phyloP scores from a whole-genome alignment of 2,888 invertebrate genomes.

The Muscina levida region DNA sequence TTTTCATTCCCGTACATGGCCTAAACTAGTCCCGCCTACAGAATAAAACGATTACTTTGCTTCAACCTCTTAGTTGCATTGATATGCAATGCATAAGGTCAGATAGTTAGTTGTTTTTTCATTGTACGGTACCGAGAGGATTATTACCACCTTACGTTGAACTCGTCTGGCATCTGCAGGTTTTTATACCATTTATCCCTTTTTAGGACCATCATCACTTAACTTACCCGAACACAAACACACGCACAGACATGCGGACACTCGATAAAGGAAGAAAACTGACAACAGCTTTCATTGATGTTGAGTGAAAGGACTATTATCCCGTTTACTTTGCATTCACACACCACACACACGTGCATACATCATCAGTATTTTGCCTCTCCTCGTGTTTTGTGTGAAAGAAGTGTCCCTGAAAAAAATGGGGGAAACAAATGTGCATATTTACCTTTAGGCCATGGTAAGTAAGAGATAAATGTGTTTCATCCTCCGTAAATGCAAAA shows the following conservation, averaged over 20 bases:
- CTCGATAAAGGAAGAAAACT: slow-evolving; percentile 18
- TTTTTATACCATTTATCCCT: not conserved
- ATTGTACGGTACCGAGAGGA: too few relatives aligned
- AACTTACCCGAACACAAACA: not conserved
- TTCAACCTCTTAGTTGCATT: too few relatives aligned
- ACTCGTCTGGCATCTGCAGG: not conserved
- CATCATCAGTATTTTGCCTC: slow-evolving; percentile 3
- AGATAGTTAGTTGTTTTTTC: too few relatives aligned
- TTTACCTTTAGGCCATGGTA: slow-evolving; percentile 39
- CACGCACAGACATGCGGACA: not conserved
- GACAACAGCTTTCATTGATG: slow-evolving; percentile 55
- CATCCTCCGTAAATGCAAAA: slow-evolving; percentile 40
- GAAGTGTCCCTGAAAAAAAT: slow-evolving; percentile 21
- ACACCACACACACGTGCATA: not conserved
- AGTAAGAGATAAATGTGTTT: slow-evolving; percentile 49
- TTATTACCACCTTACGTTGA: too few relatives aligned
- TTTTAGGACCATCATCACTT: slow-evolving; percentile 31
- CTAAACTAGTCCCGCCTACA: too few relatives aligned
- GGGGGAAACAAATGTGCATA: slow-evolving; percentile 16
- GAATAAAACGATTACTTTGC: too few relatives aligned
- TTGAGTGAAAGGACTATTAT: slow-evolving; percentile 45
- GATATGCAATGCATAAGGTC: too few relatives aligned
- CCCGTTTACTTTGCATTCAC: slow-evolving; percentile 27
- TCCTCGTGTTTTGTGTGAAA: not conserved
- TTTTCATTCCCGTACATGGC: too few relatives aligned